Evolutionary conservation across 2,888 invertebrate genomes (phyloP), one percentile per base, ranked within the genome.

Genomic region (Eristalinus sepulchralis): DNA sequence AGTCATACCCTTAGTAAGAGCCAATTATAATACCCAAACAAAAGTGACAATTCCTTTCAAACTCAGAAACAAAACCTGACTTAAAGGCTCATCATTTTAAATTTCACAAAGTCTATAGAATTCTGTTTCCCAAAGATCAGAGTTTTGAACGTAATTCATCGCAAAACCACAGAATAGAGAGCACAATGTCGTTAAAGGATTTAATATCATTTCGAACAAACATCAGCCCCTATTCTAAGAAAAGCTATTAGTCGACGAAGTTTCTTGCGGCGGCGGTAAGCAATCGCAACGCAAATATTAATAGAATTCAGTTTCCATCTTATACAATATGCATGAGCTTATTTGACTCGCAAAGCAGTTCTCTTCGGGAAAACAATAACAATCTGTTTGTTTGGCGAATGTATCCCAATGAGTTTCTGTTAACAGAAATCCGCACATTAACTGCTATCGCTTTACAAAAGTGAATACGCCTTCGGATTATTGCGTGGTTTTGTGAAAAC

Each of bases 241-340:
- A 17, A 47, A 47, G 17, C 17, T 17, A 17, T 33, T 64, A 64
- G 57, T 76, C 47, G 60, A 67, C 66, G 17, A 9, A 76, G 76
- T 60, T 76, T 47, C 39, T 36, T 24, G 27, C 27, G 2, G 24
- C 59, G 39, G 67, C 13, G 11, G 22, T 13, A 57, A 57, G 66
- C 31, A 75, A 59, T 59, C 55, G 17, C 24, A 55, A 36, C 39
- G 11, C 13, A 39, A 36, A 57, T 36, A 22, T 22, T 59, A 66
- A 75, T 59, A 47, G 39, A 59, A 67, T 33, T 76, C 59, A 36
- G 66, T 59, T 60, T 60, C 13, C 47, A 47, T 60, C 67, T 59
- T 17, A 76, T 76, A 59, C 76, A 76, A 60, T 67, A 76, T 67
- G 33, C 67, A 76, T 67, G 47, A 76, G 47, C n/a, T 24, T 67